Percentiles rank a stretch among this genome's conserved stretches.
phyloP scores from a whole-genome alignment of 2,888 invertebrate genomes.

The Anagyrus pseudococci region DNA sequence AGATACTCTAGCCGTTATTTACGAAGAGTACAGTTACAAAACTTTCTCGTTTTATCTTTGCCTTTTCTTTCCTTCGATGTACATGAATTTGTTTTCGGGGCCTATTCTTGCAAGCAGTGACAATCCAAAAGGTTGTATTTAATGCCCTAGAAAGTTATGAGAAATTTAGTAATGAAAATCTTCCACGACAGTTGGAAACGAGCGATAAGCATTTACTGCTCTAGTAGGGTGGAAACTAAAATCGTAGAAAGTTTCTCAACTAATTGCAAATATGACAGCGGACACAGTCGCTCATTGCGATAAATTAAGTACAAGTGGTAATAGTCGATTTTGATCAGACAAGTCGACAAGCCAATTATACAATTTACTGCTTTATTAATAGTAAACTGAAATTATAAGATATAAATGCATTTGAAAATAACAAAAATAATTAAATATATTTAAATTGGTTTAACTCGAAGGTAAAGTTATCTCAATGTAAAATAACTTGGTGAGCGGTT shows the following conservation, averaged over 20 bases:
- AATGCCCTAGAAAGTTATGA: too few relatives aligned
- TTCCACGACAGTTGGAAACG: background rate
- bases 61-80: too few relatives aligned
- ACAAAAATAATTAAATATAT: too few relatives aligned
- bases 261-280: constrained; percentile 4
- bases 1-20: too few relatives aligned
- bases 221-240: background rate
- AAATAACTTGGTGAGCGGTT: background rate
- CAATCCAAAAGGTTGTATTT: too few relatives aligned
- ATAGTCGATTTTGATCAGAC: constrained; percentile 1
- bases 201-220: constrained; percentile 9
- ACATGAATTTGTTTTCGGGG: too few relatives aligned
- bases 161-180: background rate
- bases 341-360: background rate
- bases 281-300: background rate
- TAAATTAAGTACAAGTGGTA: constrained; percentile 4
- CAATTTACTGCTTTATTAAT: background rate
- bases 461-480: background rate
- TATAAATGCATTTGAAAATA: background rate
- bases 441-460: too few relatives aligned
- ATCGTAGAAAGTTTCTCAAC: constrained; percentile 17
- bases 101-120: too few relatives aligned
- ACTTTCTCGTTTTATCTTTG: too few relatives aligned
- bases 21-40: too few relatives aligned
- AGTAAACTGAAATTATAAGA: background rate